Evolutionary conservation across 2,113 vertebrate genomes (phyloP).

Genomic region (Gymnorhina tibicen): DNA sequence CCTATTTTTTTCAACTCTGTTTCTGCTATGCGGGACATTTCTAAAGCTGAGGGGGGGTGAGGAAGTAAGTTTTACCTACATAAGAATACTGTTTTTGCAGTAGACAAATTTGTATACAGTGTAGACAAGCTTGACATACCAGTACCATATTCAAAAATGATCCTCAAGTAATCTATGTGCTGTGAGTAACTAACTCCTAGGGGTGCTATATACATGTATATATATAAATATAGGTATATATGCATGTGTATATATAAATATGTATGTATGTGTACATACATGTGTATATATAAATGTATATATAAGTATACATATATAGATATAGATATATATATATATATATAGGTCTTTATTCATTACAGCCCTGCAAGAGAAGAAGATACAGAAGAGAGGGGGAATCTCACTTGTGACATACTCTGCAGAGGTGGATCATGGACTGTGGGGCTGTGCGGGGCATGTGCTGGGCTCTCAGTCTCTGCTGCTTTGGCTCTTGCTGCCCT

Average conservation of each 20-base stretch:
- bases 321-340: no score
- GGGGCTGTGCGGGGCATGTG: rapidly evolving
- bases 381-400: background rate
- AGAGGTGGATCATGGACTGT: background rate
- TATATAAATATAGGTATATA: background rate
- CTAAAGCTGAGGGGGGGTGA: background rate
- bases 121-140: background rate
- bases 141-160: background rate
- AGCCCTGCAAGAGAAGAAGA: background rate
- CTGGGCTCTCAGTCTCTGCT: no score
- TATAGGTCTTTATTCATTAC: background rate
- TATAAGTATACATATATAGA: no score
- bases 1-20: background rate
- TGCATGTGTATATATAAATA: no score
- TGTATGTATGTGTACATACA: background rate
- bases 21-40: background rate
- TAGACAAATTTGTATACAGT: background rate
- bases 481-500: background rate
- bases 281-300: no score
- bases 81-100: background rate
- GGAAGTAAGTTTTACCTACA: background rate
- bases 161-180: background rate
- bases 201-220: background rate
- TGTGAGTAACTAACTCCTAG: no score
- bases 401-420: background rate